Percentiles rank a stretch among this genome's conserved stretches.
Conservation (phyloP, 1,140 invertebrate genomes). For the Diachasmimorpha longicaudata region DNA sequence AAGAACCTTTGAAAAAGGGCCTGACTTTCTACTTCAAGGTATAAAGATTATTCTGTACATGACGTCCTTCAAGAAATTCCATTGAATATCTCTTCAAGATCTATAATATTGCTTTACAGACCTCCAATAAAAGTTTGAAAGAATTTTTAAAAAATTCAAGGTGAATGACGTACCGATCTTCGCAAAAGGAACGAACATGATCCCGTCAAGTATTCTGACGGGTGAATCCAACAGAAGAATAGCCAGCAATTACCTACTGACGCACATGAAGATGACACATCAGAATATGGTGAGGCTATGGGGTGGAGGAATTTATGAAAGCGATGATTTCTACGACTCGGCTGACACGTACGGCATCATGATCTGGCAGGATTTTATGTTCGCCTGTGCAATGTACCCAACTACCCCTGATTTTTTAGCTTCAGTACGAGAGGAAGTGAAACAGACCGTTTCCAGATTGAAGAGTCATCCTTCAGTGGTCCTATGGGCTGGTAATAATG, state of each 20-base stretch:
- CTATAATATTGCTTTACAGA: too few species aligned
- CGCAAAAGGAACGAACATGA: slow-evolving; percentile 96
- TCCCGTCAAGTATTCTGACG: slow-evolving; percentile 88
- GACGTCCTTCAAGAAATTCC: too few species aligned
- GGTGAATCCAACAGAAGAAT: slow-evolving; percentile 69
- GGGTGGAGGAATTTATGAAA: slow-evolving; percentile 97
- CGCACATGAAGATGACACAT: slow-evolving; percentile 66
- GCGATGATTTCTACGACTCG: slow-evolving; percentile 87
- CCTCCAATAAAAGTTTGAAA: too few species aligned
- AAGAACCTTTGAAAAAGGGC: slow-evolving; percentile 73
- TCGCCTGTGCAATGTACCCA: slow-evolving; percentile 96
- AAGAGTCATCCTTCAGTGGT: slow-evolving; percentile 90
- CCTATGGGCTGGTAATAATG: slow-evolving; percentile 95
- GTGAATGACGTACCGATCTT: slow-evolving; percentile 92
- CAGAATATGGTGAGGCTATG: slow-evolving; percentile 97
- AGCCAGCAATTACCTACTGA: slow-evolving; percentile 61
- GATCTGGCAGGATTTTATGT: slow-evolving; percentile 97
- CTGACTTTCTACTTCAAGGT: slow-evolving; percentile 83
- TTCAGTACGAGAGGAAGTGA: slow-evolving; percentile 79
- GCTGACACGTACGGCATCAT: slow-evolving; percentile 83
- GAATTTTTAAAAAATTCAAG: background rate
- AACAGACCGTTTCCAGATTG: slow-evolving; percentile 83
- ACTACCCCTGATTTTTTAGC: slow-evolving; percentile 73
- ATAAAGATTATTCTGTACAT: too few species aligned
- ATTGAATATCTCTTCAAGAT: too few species aligned